A percentile compares a stretch with the other conserved stretches of the same genome.
Evolutionary conservation across 2,888 invertebrate species (phyloP).

Genomic region (Phyllotreta cruciferae): DNA sequence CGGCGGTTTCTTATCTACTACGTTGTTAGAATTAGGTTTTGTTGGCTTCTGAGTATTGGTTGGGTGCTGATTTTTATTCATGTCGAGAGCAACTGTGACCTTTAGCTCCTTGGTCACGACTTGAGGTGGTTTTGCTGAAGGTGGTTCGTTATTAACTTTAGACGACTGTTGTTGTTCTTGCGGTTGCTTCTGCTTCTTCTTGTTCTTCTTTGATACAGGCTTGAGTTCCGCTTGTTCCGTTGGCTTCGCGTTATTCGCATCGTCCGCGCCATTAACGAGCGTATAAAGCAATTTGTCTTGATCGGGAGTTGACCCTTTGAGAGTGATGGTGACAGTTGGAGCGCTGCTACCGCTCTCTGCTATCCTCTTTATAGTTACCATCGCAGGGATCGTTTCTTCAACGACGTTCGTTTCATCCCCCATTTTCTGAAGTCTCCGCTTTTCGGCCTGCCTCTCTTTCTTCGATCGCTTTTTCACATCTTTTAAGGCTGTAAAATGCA

Average conservation of each 20-base stretch:
- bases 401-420: constrained; percentile 44
- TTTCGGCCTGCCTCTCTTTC: constrained; percentile 56
- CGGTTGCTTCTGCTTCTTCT: constrained; percentile 36
- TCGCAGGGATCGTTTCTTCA: constrained; percentile 61
- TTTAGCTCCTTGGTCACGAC: constrained; percentile 51
- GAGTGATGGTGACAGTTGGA: constrained; percentile 78
- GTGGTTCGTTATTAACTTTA: too few relatives aligned
- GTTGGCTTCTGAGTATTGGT: constrained; percentile 29
- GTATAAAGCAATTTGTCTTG: constrained; percentile 78
- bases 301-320: constrained; percentile 76
- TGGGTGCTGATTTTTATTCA: constrained; percentile 37
- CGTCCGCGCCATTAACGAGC: constrained; percentile 68
- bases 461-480: constrained; percentile 42
- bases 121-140: constrained; percentile 20
- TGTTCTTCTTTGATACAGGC: constrained; percentile 43
- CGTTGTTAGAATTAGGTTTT: constrained; percentile 30
- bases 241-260: constrained; percentile 10
- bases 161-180: not conserved
- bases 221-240: constrained; percentile 11
- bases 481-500: constrained; percentile 26
- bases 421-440: constrained; percentile 48
- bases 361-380: constrained; percentile 77
- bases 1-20: constrained; percentile 36
- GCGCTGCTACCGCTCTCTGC: constrained; percentile 71
- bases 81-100: constrained; percentile 52